phyloP scores from a whole-genome alignment of 2,113 vertebrate genomes.

The Arvicanthis niloticus region DNA sequence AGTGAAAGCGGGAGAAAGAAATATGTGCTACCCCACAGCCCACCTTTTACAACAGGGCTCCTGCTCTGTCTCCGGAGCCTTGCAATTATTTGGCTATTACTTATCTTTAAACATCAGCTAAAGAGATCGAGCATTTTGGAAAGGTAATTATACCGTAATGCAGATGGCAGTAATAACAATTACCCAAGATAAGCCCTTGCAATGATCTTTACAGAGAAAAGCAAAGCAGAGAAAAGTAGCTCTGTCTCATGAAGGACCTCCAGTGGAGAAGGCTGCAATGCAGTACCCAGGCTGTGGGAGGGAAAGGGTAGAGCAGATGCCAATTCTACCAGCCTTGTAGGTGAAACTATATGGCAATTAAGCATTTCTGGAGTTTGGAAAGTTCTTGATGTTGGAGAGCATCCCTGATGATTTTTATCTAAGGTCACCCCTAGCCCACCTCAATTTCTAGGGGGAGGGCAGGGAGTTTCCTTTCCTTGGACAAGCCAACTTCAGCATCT shows the following conservation, averaged over 20 bases:
- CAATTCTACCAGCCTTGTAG: slow-evolving; percentile 45
- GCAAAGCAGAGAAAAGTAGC: slow-evolving; percentile 80
- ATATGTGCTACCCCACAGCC: slow-evolving; percentile 69
- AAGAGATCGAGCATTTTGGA: slow-evolving; percentile 86
- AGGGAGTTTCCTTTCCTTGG: not conserved
- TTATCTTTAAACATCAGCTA: slow-evolving; percentile 88
- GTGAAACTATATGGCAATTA: slow-evolving; percentile 77
- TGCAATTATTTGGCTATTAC: slow-evolving; percentile 86
- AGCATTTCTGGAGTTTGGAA: slow-evolving; percentile 69
- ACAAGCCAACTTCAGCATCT: slow-evolving; percentile 65
- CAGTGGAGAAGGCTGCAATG: slow-evolving; percentile 83
- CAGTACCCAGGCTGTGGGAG: slow-evolving; percentile 75
- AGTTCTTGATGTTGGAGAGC: slow-evolving; percentile 75
- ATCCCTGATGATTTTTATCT: slow-evolving; percentile 68
- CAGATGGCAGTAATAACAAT: slow-evolving; percentile 89
- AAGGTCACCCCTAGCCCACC: slow-evolving; percentile 69
- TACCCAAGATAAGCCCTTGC: slow-evolving; percentile 87
- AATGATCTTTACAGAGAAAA: slow-evolving; percentile 87
- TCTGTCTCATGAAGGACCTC: slow-evolving; percentile 85
- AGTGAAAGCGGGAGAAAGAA: not conserved
- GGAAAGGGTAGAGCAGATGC: slow-evolving; percentile 68
- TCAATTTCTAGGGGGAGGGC: not conserved
- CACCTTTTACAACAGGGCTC: slow-evolving; percentile 73
- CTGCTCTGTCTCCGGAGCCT: slow-evolving; percentile 79
- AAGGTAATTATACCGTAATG: slow-evolving; percentile 89